Base-by-base conservation (phyloP, 2,797 vertebrate genomes). In the Chrysocyon brachyurus region DNA sequence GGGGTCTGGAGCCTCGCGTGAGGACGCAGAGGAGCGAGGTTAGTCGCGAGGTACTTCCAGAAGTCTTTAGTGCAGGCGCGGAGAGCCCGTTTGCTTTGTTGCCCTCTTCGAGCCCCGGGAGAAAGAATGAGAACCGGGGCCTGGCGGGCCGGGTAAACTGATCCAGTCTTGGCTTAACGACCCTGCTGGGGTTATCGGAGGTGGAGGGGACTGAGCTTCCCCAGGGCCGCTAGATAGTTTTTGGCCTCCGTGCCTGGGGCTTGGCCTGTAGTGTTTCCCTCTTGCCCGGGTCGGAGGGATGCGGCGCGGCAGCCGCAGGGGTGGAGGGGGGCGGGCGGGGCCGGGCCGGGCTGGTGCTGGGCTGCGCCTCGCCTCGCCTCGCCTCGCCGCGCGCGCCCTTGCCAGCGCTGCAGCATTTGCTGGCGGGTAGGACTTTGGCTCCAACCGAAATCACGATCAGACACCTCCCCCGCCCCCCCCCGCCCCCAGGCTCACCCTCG, bases 21-120 rank as follows among this genome's bases (percentile, higher is more conserved):
- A 14, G 46, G 11, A 3, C 26, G 81, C 31, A 72, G 92, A 31
- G 24, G 68, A 79, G 8, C 17, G 72, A 96, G 96, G 87, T 95
- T 85, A 40, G 94, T 91, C 63, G 49, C 36, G 26, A 63, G 19
- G 19, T 73, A 54, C n/a, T 63, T 64, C 54, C 75, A 9, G 8
- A 7, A 64, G 68, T 36, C 52, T 64, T 68, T 31, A 28, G n/a
- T 26, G 73, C 33, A 77, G 75, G 22, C 31, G 8, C 12, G 22
- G 36, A 33, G 57, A 75, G 64, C 17, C 49, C 54, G 78, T 75
- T 68, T 73, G 78, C 17, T 52, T 52, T 82, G 21, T 59, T 46
- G 22, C 57, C 11, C 31, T 21, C 7, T n/a, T 75, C 0, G 36
- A 19, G 10, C 64, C 11, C 54, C 4, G 6, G 46, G 56, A 40